Base-by-base conservation (phyloP, 1,140 invertebrate species). In the Venturia canescens region DNA sequence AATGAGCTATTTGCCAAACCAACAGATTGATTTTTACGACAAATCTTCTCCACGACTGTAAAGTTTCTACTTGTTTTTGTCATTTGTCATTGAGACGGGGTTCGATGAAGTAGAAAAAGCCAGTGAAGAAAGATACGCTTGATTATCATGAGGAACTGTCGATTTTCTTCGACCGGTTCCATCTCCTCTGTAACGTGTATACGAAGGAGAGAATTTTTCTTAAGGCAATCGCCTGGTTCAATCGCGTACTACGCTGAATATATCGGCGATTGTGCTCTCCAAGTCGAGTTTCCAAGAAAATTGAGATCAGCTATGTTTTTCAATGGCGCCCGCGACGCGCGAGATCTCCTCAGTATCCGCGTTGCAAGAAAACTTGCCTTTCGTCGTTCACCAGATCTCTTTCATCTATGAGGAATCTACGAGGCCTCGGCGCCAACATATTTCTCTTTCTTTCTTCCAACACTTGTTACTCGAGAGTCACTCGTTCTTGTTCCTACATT, bases 81-180 rank as follows among this genome's bases (percentile, higher is more conserved):
- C 13, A 27, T 26, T 74, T 27, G 15, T 50, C 16, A 1, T 50
- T 23, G 71, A 53, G 71, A 27, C 53, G 16, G 23, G 21, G 44
- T 16, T 74, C 5, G 3, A 29, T 29, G 53, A 16, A 53, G 11
- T 16, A 50, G 53, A 74, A 26, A 74, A 74, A 74, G 5, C 21
- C 13, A 21, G 44, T 0, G 48, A 48, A 71, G 31, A 71, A 74
- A 48, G 48, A n/a, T 23, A 53, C 50, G 53, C 71, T 74, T 53
- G 71, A 44, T 74, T 74, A 48, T 74, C 71, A 74, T 69, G 66
- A 69, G 71, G 48, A 74, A 74, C 71, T 74, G 44, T 74, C 71
- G 71, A 74, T 74, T 74, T 74, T 48, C 71, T 74, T 74, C 21
- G 71, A 74, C 71, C 71, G 71, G 71, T 74, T 74, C 9, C 7